These are phyloP conservation scores for Spea bombifrons DNA, from an alignment of 2,113 vertebrate species.

Conservation along the genomic window DNA sequence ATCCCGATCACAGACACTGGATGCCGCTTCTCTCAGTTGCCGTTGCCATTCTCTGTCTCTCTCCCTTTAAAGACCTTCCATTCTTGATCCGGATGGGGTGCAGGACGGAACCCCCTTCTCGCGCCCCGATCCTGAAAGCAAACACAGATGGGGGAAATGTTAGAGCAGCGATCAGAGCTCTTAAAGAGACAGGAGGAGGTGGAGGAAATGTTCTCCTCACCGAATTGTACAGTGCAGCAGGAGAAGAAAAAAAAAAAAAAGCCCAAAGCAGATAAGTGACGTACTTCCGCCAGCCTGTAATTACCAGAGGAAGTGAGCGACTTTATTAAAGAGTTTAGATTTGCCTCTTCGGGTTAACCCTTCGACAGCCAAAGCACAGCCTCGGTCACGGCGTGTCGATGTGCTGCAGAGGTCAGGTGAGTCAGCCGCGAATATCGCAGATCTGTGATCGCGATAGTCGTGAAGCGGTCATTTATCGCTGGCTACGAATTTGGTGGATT, in stretches of 20 bases:
- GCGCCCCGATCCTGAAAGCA: constrained; percentile 25
- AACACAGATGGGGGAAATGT: constrained; percentile 18
- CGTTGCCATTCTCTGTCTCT: constrained; percentile 27
- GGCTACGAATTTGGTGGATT: too few relatives aligned
- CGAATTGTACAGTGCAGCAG: constrained; percentile 67
- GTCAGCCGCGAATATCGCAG: neutral
- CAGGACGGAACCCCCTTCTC: constrained; percentile 15
- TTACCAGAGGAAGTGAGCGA: constrained; percentile 72
- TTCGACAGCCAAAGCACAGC: neutral
- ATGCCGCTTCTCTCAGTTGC: constrained; percentile 17
- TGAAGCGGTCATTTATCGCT: too few relatives aligned
- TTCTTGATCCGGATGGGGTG: constrained; percentile 38
- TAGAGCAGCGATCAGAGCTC: constrained; percentile 69
- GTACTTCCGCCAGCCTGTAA: constrained; percentile 77
- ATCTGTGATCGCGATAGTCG: neutral
- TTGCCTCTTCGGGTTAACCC: constrained; percentile 38
- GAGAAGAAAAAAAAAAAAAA: constrained; percentile 41
- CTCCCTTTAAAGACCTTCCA: constrained; percentile 30
- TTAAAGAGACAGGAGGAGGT: constrained; percentile 63
- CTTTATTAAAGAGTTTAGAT: constrained; percentile 54
- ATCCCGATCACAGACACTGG: constrained; percentile 36
- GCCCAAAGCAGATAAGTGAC: constrained; percentile 75
- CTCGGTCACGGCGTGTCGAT: neutral
- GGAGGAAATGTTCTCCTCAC: constrained; percentile 69
- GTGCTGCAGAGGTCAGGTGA: neutral